Conservation (phyloP, 2,797 vertebrate species). For the Kryptopterus vitreolus region DNA sequence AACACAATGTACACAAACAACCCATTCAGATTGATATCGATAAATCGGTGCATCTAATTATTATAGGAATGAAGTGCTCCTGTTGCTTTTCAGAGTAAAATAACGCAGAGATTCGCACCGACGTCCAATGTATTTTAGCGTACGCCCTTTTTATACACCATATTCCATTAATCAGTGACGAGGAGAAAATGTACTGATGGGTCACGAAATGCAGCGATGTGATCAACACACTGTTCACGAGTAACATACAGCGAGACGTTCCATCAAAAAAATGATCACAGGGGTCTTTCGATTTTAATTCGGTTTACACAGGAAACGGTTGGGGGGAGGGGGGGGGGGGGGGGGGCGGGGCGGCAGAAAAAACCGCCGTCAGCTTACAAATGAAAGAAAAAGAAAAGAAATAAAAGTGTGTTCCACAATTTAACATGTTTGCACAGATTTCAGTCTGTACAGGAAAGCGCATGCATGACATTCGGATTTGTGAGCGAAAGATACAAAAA, state of each 20-base stretch:
- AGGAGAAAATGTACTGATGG: not conserved
- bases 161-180: not conserved
- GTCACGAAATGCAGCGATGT: not conserved
- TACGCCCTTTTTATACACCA: not conserved
- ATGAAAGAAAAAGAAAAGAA: not conserved
- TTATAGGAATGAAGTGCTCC: too few relatives aligned
- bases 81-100: too few relatives aligned
- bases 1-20: not conserved
- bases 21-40: not conserved
- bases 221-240: not conserved
- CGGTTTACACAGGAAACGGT: conserved; percentile 38
- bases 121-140: not conserved
- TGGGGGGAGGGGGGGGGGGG: too few relatives aligned
- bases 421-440: conserved; percentile 42
- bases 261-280: not conserved
- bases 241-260: not conserved
- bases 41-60: too few relatives aligned
- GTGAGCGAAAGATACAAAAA: conserved; percentile 39
- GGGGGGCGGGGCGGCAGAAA: conserved; percentile 36
- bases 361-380: not conserved
- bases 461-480: conserved; percentile 40
- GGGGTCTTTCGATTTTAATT: conserved; percentile 27
- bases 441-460: conserved; percentile 46
- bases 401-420: conserved; percentile 38
- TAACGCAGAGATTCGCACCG: too few relatives aligned